Evolutionary conservation across 35 echinoderm and acorn worm genomes (phyloP), one percentile per base, ranked within the genome.

Genomic region (Apostichopus japonicus): DNA sequence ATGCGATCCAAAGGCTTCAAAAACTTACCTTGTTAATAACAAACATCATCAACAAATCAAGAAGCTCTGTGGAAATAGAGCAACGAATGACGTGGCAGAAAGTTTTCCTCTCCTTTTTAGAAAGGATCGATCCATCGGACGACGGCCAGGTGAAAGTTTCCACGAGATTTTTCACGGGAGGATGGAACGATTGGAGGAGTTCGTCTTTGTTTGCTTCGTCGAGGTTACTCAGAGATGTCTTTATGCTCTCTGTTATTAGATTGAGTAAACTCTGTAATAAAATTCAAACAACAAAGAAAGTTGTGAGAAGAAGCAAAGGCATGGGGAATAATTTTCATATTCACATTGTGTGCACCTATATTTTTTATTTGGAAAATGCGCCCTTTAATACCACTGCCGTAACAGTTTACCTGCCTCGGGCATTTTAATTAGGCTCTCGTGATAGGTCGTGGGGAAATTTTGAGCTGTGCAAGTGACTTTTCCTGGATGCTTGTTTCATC

Each of bases 21-120:
- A 87, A 59, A 89, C 86, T 89, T 5, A 89, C 86, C 86, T 65
- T 89, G 23, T 67, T 72, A 19, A 89, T 54, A 72, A 89, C 59
- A 72, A 89, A 89, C 2, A 8, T 72, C 61, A 89, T 72, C 86
- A 89, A 25, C 22, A 67, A 4, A 67, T 89, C 86, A 9, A 89
- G 51, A 3, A 89, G 61, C 13, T 73, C 67, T 14, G 86, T 19
- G 16, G 86, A 53, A 6, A 53, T 65, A 17, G 86, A 89, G 24
- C 15, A 4, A 16, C 72, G 86, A 23, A 89, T 72, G 86, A 89
- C 86, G 0, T 89, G 23, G 25, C 61, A 89, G 6, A 89, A 89
- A 14, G 86, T 21, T 27, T 72, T 89, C 19, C 27, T 73, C 21
- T 72, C 59, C 22, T 89, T 72, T 10, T 89, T 63, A 0, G 61